phyloP scores from a whole-genome alignment of 1,140 invertebrate genomes.

The Carcinoscorpius rotundicauda region DNA sequence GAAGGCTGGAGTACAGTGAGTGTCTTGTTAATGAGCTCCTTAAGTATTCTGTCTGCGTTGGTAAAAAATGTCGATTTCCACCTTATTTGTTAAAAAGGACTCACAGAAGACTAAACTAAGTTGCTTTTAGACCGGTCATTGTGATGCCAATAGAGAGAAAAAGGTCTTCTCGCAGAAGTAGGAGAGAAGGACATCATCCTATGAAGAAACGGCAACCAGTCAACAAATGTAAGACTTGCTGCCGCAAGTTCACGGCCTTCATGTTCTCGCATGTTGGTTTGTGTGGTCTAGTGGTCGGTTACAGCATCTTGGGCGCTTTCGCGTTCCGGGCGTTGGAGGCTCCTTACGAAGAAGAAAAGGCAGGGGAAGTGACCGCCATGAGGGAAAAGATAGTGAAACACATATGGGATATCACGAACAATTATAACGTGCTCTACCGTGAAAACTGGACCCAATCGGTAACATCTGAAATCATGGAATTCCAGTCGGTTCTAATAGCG shows the following conservation, averaged over 20 bases:
- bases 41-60: too few relatives aligned
- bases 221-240: slow-evolving; percentile 53
- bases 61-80: too few relatives aligned
- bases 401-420: slow-evolving; percentile 87
- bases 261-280: slow-evolving; percentile 91
- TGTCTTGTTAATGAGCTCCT: too few relatives aligned
- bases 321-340: slow-evolving; percentile 84
- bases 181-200: too few relatives aligned
- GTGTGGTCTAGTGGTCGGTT: slow-evolving; percentile 77
- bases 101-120: too few relatives aligned
- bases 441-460: slow-evolving; percentile 73
- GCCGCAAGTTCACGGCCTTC: slow-evolving; percentile 72
- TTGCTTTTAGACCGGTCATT: too few relatives aligned
- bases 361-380: slow-evolving; percentile 35
- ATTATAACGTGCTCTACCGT: slow-evolving; percentile 81
- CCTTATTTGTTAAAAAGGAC: too few relatives aligned
- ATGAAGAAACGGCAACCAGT: background rate
- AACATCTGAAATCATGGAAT: slow-evolving; percentile 55
- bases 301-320: slow-evolving; percentile 84
- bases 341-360: slow-evolving; percentile 44
- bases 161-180: too few relatives aligned
- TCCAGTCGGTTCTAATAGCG: slow-evolving; percentile 68
- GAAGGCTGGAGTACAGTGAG: too few relatives aligned
- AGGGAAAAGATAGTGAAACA: slow-evolving; percentile 33
- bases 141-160: too few relatives aligned